A percentile compares a stretch with the other conserved stretches of the same genome.
Conservation (phyloP, 2,113 vertebrate species). For the Gila orcuttii region DNA sequence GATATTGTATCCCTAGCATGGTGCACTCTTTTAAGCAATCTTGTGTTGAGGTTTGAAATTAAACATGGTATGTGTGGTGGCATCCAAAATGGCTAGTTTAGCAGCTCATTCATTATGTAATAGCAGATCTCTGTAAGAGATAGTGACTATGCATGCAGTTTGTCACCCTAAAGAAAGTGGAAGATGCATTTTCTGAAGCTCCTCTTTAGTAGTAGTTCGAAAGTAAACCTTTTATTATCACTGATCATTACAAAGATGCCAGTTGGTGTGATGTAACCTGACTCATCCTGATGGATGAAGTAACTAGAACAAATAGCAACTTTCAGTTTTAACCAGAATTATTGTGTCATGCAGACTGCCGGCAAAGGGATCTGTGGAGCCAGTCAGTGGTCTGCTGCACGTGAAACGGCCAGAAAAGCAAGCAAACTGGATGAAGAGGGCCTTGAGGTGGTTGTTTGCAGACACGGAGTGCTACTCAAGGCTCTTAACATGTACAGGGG, state of each 20-base stretch:
- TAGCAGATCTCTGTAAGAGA: background rate
- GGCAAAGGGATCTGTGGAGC: slow-evolving; percentile 1
- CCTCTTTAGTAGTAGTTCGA: background rate
- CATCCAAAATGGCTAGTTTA: background rate
- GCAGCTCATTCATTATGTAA: background rate
- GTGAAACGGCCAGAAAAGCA: background rate
- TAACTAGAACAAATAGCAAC: background rate
- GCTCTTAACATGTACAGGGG: too few species aligned
- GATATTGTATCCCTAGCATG: background rate
- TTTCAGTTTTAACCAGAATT: background rate
- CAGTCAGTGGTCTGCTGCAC: slow-evolving; percentile 8
- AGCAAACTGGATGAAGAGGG: too few species aligned
- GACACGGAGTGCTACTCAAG: too few species aligned
- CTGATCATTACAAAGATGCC: background rate
- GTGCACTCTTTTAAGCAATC: background rate
- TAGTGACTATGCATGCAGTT: background rate
- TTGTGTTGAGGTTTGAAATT: slow-evolving; percentile 7
- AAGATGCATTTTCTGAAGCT: slow-evolving; percentile 4
- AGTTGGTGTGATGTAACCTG: background rate
- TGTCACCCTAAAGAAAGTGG: background rate
- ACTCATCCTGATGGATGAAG: slow-evolving; percentile 3
- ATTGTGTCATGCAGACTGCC: background rate
- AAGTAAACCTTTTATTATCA: background rate
- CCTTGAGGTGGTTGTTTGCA: too few species aligned
- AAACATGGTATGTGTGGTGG: background rate